Percentiles rank a stretch among this genome's conserved stretches.
Evolutionary conservation across 2,888 invertebrate species (phyloP).

Genomic region (Proisotoma minuta): DNA sequence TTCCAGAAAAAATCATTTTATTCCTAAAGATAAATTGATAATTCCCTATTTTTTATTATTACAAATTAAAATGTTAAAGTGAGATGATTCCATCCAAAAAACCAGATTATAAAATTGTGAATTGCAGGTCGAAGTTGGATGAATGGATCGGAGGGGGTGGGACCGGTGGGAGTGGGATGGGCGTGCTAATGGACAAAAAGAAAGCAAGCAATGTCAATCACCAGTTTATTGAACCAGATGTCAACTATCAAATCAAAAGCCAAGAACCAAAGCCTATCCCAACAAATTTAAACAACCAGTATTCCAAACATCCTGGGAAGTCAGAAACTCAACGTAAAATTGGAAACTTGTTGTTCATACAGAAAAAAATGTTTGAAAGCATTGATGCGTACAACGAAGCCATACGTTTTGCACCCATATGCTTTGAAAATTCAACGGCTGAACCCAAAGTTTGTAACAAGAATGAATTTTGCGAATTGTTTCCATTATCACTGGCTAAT

Average conservation of each 20-base stretch:
- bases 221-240: slow-evolving; percentile 3
- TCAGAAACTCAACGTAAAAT: slow-evolving; percentile 52
- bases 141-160: slow-evolving; percentile 30
- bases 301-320: slow-evolving; percentile 6
- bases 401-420: slow-evolving; percentile 57
- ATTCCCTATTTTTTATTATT: no score
- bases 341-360: slow-evolving; percentile 60
- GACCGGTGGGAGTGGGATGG: not conserved
- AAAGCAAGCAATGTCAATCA: not conserved
- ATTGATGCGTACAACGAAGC: slow-evolving; percentile 61
- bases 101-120: not conserved
- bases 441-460: not conserved
- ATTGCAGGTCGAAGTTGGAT: slow-evolving; percentile 29
- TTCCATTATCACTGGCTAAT: slow-evolving; percentile 42
- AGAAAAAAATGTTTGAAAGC: slow-evolving; percentile 56
- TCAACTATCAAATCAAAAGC: not conserved
- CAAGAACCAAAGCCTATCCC: not conserved
- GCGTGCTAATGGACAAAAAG: not conserved
- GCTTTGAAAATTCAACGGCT: slow-evolving; percentile 50
- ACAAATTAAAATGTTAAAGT: no score
- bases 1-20: no score
- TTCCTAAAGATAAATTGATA: no score
- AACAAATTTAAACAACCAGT: not conserved
- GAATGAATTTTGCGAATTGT: not conserved
- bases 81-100: not conserved